Conservation (phyloP, 2,797 vertebrate species). For the Pempheris klunzingeri region DNA sequence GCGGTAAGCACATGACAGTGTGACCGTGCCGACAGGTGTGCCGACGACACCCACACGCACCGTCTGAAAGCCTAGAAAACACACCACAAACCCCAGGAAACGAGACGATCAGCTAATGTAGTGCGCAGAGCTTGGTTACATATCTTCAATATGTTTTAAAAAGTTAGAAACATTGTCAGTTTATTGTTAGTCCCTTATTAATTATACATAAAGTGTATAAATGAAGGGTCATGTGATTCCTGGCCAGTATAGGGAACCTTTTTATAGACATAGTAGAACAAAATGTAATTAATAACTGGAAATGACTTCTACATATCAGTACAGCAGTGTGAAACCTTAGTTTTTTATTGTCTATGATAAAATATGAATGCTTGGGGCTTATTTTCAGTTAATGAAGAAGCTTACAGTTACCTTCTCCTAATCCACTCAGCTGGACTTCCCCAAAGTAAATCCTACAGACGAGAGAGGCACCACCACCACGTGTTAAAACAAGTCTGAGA, state of each 20-base stretch:
- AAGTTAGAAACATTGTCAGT: not conserved
- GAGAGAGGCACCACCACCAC: constrained; percentile 52
- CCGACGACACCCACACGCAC: constrained; percentile 97
- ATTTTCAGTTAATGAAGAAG: constrained; percentile 2
- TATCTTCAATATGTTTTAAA: not conserved
- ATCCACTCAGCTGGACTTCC: constrained; percentile 94
- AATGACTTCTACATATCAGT: not conserved
- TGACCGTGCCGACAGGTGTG: constrained; percentile 96
- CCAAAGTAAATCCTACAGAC: constrained; percentile 95
- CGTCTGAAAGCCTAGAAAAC: constrained; percentile 93
- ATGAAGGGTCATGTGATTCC: not conserved
- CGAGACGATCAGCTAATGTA: not conserved
- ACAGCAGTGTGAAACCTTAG: not conserved
- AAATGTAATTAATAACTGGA: not conserved
- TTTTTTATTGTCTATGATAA: not conserved
- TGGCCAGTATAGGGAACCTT: not conserved
- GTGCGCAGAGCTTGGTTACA: not conserved
- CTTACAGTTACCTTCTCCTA: constrained; percentile 93
- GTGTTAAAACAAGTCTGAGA: no score
- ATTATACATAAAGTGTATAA: no score
- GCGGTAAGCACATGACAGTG: constrained; percentile 97
- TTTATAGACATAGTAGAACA: not conserved
- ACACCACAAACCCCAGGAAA: not conserved
- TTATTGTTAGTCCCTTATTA: no score
- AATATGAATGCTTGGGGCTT: not conserved